phyloP scores from a whole-genome alignment of 37 sponge, comb jelly and placozoan species.

The Agelas oroides region DNA sequence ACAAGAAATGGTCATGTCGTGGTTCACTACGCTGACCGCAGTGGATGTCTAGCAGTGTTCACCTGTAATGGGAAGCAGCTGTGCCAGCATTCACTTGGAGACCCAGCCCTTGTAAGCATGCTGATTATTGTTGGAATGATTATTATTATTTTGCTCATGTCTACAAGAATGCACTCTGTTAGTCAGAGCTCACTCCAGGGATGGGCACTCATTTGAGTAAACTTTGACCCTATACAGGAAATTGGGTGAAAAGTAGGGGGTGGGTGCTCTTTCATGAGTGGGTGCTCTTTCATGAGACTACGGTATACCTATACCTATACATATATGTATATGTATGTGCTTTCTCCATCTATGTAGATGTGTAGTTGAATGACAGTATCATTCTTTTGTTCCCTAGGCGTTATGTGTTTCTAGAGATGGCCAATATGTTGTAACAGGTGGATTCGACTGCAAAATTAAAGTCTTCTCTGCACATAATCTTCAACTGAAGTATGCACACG shows the following conservation, averaged over 20 bases:
- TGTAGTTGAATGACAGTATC: too few relatives aligned
- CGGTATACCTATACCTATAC: too few relatives aligned
- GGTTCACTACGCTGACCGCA: slow-evolving; percentile 82
- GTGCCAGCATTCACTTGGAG: slow-evolving; percentile 36
- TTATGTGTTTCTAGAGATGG: slow-evolving; percentile 67
- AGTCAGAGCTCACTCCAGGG: too few relatives aligned
- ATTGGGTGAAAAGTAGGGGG: too few relatives aligned
- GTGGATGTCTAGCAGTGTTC: slow-evolving; percentile 79
- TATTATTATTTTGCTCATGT: too few relatives aligned
- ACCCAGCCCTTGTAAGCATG: slow-evolving; percentile 59
- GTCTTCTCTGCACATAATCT: slow-evolving; percentile 54
- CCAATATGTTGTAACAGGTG: slow-evolving; percentile 63
- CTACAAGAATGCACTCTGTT: too few relatives aligned
- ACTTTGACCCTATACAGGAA: too few relatives aligned
- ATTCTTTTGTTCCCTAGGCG: slow-evolving; percentile 44
- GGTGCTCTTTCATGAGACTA: too few relatives aligned
- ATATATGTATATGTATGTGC: too few relatives aligned
- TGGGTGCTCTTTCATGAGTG: too few relatives aligned
- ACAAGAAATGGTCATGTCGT: slow-evolving; percentile 67
- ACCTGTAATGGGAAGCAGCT: slow-evolving; percentile 76
- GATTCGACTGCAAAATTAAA: slow-evolving; percentile 61
- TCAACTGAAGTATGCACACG: slow-evolving; percentile 33
- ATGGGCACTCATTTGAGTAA: too few relatives aligned
- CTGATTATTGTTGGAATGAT: neutral
- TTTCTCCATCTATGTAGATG: too few relatives aligned